phyloP scores from a whole-genome alignment of 2,113 vertebrate genomes.

The Phylloscopus trochiloides region DNA sequence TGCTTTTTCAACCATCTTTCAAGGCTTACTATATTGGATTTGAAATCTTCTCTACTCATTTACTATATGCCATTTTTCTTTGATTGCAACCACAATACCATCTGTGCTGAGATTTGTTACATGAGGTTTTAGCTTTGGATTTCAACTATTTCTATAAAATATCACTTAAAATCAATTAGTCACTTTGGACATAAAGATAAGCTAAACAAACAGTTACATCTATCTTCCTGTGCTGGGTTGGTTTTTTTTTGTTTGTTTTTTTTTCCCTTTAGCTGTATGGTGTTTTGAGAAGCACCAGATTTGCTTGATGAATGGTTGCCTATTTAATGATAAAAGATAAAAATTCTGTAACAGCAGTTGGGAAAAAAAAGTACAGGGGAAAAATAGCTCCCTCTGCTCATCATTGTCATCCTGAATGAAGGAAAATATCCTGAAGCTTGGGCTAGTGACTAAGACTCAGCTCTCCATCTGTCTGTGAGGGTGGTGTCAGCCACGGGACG shows the following conservation, averaged over 20 bases:
- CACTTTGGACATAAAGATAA: constrained; percentile 10
- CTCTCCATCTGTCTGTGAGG: not conserved
- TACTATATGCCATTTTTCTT: constrained; percentile 3
- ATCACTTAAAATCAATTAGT: constrained; percentile 40
- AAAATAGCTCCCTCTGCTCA: not conserved
- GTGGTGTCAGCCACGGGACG: fast-evolving
- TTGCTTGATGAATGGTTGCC: not conserved
- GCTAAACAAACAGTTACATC: constrained; percentile 20
- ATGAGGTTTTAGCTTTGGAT: constrained; percentile 3
- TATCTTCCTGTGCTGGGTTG: not conserved
- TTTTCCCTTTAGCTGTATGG: not conserved
- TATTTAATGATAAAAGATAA: not conserved
- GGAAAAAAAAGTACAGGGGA: not conserved
- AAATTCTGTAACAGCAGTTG: not conserved
- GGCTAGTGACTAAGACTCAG: not conserved
- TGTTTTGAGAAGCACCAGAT: constrained; percentile 22
- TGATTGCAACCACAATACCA: constrained; percentile 45
- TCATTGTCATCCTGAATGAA: not conserved
- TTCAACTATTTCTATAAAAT: constrained; percentile 36
- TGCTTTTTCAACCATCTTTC: not conserved
- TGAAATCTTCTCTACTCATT: not conserved
- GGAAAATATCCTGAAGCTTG: not conserved
- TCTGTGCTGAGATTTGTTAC: constrained; percentile 54
- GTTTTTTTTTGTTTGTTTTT: not conserved
- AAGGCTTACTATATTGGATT: not conserved